These are phyloP conservation scores for Orbicella faveolata DNA, from an alignment of 64 coral and sea anemone species.

Conservation along the genomic window DNA sequence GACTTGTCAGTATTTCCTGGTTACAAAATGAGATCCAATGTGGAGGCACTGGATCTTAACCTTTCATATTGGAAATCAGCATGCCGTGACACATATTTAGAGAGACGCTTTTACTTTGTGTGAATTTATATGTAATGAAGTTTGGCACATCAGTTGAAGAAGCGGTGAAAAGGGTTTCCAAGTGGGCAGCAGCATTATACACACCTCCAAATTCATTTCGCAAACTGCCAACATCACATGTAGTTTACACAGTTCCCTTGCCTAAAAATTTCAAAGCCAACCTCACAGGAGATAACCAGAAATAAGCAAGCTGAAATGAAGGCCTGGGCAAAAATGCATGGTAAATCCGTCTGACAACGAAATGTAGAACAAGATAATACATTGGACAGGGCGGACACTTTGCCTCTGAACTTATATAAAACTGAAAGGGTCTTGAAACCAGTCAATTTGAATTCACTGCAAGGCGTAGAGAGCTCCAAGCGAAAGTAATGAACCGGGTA, in stretches of 20 bases:
- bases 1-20: too few species aligned
- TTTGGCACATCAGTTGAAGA: slow-evolving; percentile 43
- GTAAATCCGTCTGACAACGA: too few species aligned
- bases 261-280: background rate
- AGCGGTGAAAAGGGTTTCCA: slow-evolving; percentile 29
- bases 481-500: too few species aligned
- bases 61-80: too few species aligned
- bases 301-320: background rate
- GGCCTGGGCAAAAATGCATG: background rate
- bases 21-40: too few species aligned
- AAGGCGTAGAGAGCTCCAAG: background rate
- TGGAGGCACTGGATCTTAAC: too few species aligned
- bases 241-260: background rate
- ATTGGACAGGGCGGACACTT: background rate
- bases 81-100: too few species aligned
- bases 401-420: background rate
- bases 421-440: background rate
- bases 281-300: background rate
- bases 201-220: background rate
- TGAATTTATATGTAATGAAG: slow-evolving; percentile 14
- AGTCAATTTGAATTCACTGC: background rate
- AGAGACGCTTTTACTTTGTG: background rate
- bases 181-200: background rate
- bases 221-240: background rate
- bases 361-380: too few species aligned